Evolutionary conservation across 2,797 vertebrate species (phyloP).

Genomic region (Acridotheres tristis): DNA sequence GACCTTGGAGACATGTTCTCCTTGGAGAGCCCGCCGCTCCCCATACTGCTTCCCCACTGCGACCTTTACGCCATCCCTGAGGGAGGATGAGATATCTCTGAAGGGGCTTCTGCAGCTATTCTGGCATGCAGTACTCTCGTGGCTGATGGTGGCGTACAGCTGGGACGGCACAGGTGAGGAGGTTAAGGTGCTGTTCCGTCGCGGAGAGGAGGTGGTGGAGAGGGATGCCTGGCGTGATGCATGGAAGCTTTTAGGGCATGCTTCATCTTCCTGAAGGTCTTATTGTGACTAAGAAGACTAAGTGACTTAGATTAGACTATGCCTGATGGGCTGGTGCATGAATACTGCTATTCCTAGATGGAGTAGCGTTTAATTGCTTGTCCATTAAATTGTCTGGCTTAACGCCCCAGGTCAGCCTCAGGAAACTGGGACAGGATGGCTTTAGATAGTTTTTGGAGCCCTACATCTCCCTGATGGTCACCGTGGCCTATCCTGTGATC

Average conservation of each 20-base stretch:
- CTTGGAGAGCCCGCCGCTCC: accelerated
- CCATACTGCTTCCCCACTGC: accelerated
- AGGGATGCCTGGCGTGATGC: no score
- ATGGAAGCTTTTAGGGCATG: accelerated
- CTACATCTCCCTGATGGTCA: background rate
- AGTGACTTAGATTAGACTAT: background rate
- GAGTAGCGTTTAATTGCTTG: background rate
- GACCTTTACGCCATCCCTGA: accelerated
- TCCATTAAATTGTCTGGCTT: background rate
- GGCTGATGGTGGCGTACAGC: accelerated
- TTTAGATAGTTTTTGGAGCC: background rate
- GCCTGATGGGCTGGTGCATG: background rate
- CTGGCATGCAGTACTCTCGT: accelerated
- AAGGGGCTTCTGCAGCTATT: accelerated
- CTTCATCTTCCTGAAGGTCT: background rate
- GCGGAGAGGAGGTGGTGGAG: no score
- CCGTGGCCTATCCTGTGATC: background rate
- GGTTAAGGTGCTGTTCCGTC: background rate
- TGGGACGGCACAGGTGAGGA: background rate
- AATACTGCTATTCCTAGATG: background rate
- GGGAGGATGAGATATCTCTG: background rate
- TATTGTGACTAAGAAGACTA: background rate
- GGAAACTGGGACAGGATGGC: background rate
- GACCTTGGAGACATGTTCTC: no score
- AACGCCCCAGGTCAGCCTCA: background rate